A percentile compares a stretch with the other conserved stretches of the same genome.
These are phyloP conservation scores for Eulacestoma nigropectus DNA, from an alignment of 2,113 vertebrate genomes.

Conservation along the genomic window DNA sequence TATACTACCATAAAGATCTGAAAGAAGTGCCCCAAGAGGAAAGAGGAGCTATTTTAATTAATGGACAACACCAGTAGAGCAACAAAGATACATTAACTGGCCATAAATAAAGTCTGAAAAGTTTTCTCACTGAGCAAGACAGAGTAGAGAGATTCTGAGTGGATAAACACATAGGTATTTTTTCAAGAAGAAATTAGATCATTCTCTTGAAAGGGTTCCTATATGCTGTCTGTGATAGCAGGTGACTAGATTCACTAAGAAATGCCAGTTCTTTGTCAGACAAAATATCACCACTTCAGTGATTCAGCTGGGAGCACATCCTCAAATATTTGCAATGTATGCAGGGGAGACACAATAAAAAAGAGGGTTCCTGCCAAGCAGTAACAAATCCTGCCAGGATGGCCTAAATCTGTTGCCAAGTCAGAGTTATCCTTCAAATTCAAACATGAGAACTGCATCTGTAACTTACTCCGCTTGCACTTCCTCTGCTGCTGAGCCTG, in stretches of 20 bases:
- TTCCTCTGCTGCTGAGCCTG: constrained; percentile 2
- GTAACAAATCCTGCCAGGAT: neutral
- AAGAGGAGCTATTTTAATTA: neutral
- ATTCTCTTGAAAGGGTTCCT: neutral
- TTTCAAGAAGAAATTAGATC: neutral
- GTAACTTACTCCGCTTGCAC: neutral
- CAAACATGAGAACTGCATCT: neutral
- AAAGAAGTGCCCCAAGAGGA: neutral
- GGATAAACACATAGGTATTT: neutral
- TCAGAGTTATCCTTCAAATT: constrained; percentile 42
- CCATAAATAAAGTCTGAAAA: neutral
- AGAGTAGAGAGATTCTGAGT: neutral
- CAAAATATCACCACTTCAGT: neutral
- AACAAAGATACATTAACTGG: neutral
- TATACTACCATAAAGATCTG: neutral
- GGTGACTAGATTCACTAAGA: neutral
- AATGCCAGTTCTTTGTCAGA: neutral
- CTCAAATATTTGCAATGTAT: constrained; percentile 42
- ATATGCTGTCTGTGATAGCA: neutral
- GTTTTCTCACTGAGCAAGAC: neutral
- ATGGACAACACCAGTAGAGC: neutral
- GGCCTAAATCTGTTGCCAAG: constrained; percentile 38
- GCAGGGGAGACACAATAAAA: constrained; percentile 22
- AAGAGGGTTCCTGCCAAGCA: constrained; percentile 20
- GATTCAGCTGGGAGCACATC: constrained; percentile 13